Percentiles rank a stretch among this genome's conserved stretches.
These are phyloP conservation scores for Erpetoichthys calabaricus DNA, from an alignment of 2,797 vertebrate species.

Conservation along the genomic window DNA sequence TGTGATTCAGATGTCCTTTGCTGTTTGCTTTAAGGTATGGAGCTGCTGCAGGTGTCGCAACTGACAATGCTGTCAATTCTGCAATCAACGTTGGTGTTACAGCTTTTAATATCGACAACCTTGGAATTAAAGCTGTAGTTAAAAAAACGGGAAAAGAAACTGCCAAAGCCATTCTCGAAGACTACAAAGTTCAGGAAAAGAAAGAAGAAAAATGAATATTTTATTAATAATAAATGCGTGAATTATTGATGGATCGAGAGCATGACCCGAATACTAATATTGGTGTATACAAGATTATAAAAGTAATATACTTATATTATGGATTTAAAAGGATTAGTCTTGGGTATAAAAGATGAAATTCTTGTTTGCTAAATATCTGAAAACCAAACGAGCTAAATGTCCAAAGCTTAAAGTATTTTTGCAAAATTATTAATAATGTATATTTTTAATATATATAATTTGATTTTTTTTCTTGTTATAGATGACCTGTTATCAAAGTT, in stretches of 20 bases:
- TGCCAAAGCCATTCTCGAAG: conserved; percentile 71
- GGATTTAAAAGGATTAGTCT: neutral
- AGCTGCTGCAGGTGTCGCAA: conserved; percentile 74
- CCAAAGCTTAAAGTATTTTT: too few relatives aligned
- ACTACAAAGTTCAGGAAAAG: conserved; percentile 66
- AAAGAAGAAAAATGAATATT: conserved; percentile 25
- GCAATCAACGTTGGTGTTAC: conserved; percentile 85
- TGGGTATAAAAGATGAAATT: neutral
- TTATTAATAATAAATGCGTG: too few relatives aligned
- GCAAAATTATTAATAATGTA: too few relatives aligned
- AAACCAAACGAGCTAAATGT: too few relatives aligned
- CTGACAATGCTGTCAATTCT: conserved; percentile 78
- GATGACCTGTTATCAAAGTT: too few relatives aligned
- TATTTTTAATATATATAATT: too few relatives aligned
- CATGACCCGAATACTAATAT: neutral
- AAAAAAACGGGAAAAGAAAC: conserved; percentile 87
- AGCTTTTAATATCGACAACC: conserved; percentile 86
- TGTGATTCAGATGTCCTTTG: too few relatives aligned
- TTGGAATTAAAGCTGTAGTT: conserved; percentile 87
- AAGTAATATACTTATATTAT: neutral
- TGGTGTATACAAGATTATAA: neutral
- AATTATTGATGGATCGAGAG: neutral
- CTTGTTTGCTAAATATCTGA: too few relatives aligned
- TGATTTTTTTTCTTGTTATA: too few relatives aligned
- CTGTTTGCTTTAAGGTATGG: conserved; percentile 63